Percentiles rank a stretch among this genome's conserved stretches.
Conservation (phyloP, 2,888 invertebrate species). For the Argyresthia goedartella region DNA sequence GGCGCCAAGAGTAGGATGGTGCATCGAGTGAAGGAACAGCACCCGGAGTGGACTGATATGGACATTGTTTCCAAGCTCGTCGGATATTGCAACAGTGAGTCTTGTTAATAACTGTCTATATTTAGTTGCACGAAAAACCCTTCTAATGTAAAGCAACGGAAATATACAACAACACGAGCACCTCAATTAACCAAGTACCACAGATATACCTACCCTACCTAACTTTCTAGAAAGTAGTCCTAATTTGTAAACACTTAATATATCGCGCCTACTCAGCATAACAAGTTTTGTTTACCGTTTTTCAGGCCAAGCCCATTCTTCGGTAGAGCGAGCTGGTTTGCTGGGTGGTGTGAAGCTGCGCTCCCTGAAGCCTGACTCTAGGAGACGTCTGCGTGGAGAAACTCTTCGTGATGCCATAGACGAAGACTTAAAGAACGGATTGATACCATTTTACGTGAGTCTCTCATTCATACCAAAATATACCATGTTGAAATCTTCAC, state of each 20-base stretch:
- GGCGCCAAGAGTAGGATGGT: slow-evolving; percentile 87
- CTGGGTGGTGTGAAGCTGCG: slow-evolving; percentile 88
- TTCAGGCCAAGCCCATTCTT: slow-evolving; percentile 90
- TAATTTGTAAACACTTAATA: too few species aligned
- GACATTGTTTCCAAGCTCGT: slow-evolving; percentile 85
- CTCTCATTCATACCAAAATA: not conserved
- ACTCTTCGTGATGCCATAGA: slow-evolving; percentile 82
- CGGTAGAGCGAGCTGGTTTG: slow-evolving; percentile 92
- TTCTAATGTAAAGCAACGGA: too few species aligned
- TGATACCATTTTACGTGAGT: slow-evolving; percentile 96
- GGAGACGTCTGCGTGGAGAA: slow-evolving; percentile 81
- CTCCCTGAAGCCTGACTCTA: slow-evolving; percentile 78
- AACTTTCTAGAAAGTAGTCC: too few species aligned
- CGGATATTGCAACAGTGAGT: slow-evolving; percentile 87
- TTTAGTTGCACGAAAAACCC: too few species aligned
- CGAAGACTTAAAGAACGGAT: slow-evolving; percentile 87
- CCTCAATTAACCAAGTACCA: too few species aligned
- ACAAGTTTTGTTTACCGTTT: slow-evolving; percentile 7
- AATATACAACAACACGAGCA: too few species aligned
- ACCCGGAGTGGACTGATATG: slow-evolving; percentile 81
- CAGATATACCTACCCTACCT: too few species aligned
- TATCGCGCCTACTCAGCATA: not conserved
- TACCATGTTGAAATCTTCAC: not conserved
- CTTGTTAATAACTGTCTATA: not conserved
- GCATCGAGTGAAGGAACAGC: slow-evolving; percentile 74